phyloP scores from a whole-genome alignment of 2,888 invertebrate species.

The Chesias legatella region DNA sequence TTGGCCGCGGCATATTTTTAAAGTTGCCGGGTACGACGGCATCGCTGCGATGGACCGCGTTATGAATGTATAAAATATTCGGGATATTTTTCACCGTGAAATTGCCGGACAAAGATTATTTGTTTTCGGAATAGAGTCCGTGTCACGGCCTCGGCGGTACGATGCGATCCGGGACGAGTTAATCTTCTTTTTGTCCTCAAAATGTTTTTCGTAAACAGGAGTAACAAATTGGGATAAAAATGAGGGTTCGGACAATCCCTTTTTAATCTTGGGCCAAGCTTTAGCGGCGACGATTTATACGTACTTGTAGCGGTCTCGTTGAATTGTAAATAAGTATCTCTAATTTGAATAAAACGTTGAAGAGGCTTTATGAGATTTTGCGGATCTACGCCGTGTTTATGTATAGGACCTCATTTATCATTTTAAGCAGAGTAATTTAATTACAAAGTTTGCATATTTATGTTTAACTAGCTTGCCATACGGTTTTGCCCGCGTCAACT shows the following conservation, averaged over 20 bases:
- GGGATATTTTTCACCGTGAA: background rate
- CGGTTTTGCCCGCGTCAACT: no score
- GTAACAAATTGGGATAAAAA: constrained; percentile 66
- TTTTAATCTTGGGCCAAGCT: constrained; percentile 55
- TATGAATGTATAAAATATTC: background rate
- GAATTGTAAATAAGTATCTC: constrained; percentile 46
- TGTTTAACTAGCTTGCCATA: no score
- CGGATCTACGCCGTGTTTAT: constrained; percentile 16
- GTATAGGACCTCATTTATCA: constrained; percentile 6
- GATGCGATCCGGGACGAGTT: constrained; percentile 46
- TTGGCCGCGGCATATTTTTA: constrained; percentile 15
- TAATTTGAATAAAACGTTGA: constrained; percentile 27
- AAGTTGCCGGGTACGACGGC: background rate
- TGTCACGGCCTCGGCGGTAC: constrained; percentile 7
- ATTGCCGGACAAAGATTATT: constrained; percentile 2
- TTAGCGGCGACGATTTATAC: constrained; percentile 46
- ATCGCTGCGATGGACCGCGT: background rate
- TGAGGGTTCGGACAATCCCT: constrained; percentile 53
- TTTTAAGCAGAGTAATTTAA: constrained; percentile 1
- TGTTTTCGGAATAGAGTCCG: constrained; percentile 1
- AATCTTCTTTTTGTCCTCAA: constrained; percentile 51
- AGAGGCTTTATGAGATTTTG: constrained; percentile 34
- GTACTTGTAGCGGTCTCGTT: constrained; percentile 36
- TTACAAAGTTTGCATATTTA: background rate
- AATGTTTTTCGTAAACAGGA: constrained; percentile 57